Conservation (phyloP, 2,888 invertebrate genomes). For the Isotomurus palustris region DNA sequence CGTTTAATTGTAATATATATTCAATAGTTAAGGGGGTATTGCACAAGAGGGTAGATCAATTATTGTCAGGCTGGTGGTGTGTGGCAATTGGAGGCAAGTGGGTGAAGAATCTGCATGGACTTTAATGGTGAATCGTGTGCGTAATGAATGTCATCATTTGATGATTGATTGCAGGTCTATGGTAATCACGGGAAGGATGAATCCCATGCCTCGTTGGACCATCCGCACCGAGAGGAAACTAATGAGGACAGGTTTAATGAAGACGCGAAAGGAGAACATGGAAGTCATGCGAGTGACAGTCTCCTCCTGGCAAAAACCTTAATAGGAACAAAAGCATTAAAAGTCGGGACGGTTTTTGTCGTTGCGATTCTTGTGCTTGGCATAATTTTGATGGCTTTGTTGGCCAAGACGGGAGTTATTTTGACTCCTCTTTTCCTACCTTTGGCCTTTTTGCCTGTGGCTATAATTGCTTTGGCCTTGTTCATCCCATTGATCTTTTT, state of each 20-base stretch:
- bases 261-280: neutral
- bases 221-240: neutral
- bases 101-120: too few relatives aligned
- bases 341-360: conserved; percentile 20
- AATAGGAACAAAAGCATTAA: conserved; percentile 23
- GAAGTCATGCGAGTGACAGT: neutral
- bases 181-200: too few relatives aligned
- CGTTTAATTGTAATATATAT: too few relatives aligned
- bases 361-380: conserved; percentile 20
- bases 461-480: conserved; percentile 18
- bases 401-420: conserved; percentile 9
- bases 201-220: too few relatives aligned
- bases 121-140: too few relatives aligned
- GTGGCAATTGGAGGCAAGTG: too few relatives aligned
- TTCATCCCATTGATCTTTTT: conserved; percentile 18
- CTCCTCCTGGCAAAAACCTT: conserved; percentile 23
- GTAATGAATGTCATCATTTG: too few relatives aligned
- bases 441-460: conserved; percentile 20
- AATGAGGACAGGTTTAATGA: neutral
- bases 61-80: too few relatives aligned
- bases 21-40: too few relatives aligned
- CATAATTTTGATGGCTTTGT: conserved; percentile 10
- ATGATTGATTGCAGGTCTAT: too few relatives aligned
- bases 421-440: conserved; percentile 26
- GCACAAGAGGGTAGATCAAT: too few relatives aligned